Evolutionary conservation across 2,888 invertebrate genomes (phyloP), one percentile per base, ranked within the genome.

Genomic region (Leptopilina drosophilae): DNA sequence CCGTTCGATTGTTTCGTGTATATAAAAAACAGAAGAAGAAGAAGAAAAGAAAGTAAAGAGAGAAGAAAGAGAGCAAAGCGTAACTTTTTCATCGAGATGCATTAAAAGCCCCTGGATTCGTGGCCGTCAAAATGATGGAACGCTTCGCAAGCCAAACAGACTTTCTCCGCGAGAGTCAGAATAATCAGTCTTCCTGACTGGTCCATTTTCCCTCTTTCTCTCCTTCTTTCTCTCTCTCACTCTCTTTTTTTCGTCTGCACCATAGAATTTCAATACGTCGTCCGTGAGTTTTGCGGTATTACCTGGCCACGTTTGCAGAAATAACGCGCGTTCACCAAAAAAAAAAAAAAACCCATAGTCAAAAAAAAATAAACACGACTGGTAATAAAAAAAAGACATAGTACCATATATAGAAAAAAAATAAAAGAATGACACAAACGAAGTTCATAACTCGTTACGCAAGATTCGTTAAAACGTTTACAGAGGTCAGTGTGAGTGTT

Each of bases 141-240:
- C 73, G 73, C n/a, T n/a, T 26, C 56, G n/a, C 73, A 73, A 73
- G 40, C 73, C 69, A 73, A 73, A 73, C 73, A 73, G 69, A 73
- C 53, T 73, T 73, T 73, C 56, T 73, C 40, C 56, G 9, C 73
- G 20, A 33, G 20, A 33, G 73, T 73, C 11, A 56, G 73, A 73
- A 73, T 56, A 73, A 56, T 56, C 73, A 56, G 73, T 73, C 73
- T 73, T 73, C n/a, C 73, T 73, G 56, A n/a, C 73, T 56, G 56
- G 73, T 56, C n/a, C 33, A 53, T 33, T 73, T 73, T 73, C 69
- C 33, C 56, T 73, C 33, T 33, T 56, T 33, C 69, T 56, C 53
- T 56, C 56, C 33, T n/a, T 26, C 20, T 56, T 33, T 73, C 56
- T 73, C 56, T 56, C 56, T 73, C 33, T 33, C 33, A 14, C 69